Evolutionary conservation across 2,888 invertebrate species (phyloP).

Genomic region (Gastracanthus pulcherrimus): DNA sequence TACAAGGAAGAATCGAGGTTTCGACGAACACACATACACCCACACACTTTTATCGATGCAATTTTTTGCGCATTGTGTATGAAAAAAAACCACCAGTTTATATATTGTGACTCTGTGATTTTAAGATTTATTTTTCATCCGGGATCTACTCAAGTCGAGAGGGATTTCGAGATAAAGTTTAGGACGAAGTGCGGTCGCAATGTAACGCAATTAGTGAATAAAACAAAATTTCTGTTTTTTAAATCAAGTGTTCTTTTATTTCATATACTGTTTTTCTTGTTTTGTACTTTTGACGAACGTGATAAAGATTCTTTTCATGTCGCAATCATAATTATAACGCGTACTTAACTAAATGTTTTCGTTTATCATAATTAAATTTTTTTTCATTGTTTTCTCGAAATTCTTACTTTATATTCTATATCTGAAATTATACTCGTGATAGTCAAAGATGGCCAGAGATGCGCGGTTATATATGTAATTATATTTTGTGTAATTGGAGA

Average conservation of each 20-base stretch:
- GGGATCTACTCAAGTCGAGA: too few species aligned
- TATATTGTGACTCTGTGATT: background rate
- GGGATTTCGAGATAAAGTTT: background rate
- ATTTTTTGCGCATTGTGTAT: background rate
- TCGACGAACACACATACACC: background rate
- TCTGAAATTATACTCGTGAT: background rate
- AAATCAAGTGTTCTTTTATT: conserved; percentile 33
- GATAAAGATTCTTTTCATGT: background rate
- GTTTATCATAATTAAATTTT: too few species aligned
- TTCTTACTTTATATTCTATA: background rate
- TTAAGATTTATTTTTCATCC: too few species aligned
- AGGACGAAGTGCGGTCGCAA: background rate
- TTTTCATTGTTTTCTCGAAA: too few species aligned
- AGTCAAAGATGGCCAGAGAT: conserved; percentile 1
- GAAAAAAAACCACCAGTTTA: background rate
- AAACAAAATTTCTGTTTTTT: conserved; percentile 38
- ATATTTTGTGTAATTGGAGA: too few species aligned
- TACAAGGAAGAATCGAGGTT: background rate
- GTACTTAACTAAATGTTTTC: too few species aligned
- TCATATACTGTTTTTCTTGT: background rate
- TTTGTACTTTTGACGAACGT: too few species aligned
- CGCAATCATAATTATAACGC: too few species aligned
- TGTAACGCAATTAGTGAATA: conserved; percentile 13
- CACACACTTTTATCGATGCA: conserved; percentile 3
- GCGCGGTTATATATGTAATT: too few species aligned